Evolutionary conservation across 2,888 invertebrate species (phyloP).

Genomic region (Sceliomorpha sp.): DNA sequence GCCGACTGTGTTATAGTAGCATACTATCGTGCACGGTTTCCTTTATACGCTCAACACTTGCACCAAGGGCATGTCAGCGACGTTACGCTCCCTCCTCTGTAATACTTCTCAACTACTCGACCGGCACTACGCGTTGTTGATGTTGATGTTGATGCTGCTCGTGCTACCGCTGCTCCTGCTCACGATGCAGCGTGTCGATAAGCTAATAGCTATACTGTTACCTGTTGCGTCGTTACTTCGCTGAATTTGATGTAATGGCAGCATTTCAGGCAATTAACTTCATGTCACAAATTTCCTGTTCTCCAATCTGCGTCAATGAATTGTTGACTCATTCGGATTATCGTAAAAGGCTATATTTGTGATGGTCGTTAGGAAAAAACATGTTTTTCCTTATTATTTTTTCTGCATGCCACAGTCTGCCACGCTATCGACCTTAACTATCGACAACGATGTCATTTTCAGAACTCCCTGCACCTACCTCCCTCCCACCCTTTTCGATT

Average conservation of each 20-base stretch:
- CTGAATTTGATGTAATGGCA: slow-evolving; percentile 33
- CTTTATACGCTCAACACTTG: slow-evolving; percentile 73
- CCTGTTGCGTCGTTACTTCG: slow-evolving; percentile 29
- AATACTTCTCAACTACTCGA: neutral
- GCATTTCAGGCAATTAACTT: slow-evolving; percentile 42
- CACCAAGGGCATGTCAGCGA: slow-evolving; percentile 73
- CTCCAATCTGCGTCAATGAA: slow-evolving; percentile 43
- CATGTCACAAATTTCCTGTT: slow-evolving; percentile 43
- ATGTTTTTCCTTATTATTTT: too few relatives aligned
- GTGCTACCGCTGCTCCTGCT: too few relatives aligned
- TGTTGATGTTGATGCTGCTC: too few relatives aligned
- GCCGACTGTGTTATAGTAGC: slow-evolving; percentile 62
- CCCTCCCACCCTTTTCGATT: too few relatives aligned
- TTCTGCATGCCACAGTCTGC: too few relatives aligned
- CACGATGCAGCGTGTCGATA: too few relatives aligned
- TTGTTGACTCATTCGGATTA: slow-evolving; percentile 14
- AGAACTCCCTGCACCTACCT: too few relatives aligned
- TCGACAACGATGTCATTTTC: too few relatives aligned
- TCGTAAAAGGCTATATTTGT: too few relatives aligned
- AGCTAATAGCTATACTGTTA: neutral
- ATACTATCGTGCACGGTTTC: slow-evolving; percentile 63
- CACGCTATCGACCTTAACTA: too few relatives aligned
- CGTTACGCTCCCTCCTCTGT: slow-evolving; percentile 59
- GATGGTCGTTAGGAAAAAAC: too few relatives aligned
- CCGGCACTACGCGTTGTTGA: too few relatives aligned